Percentiles rank a stretch among this genome's conserved stretches.
Evolutionary conservation across 2,888 invertebrate genomes (phyloP).

Genomic region (Taenaris catops): DNA sequence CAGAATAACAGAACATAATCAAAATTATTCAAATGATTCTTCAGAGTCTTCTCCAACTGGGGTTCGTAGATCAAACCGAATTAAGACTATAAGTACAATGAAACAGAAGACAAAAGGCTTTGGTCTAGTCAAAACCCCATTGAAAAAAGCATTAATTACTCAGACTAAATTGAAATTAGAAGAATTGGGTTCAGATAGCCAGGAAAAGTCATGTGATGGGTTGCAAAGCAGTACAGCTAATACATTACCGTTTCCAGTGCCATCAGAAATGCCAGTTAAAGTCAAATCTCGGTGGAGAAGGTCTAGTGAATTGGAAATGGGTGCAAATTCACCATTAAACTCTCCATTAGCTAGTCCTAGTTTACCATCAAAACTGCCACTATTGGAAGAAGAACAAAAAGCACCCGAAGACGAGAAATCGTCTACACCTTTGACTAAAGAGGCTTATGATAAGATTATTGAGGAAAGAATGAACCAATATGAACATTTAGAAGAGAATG

Average conservation of each 20-base stretch:
- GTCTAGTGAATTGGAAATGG: constrained; percentile 87
- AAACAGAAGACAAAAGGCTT: constrained; percentile 84
- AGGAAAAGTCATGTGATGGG: constrained; percentile 49
- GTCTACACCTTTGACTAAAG: constrained; percentile 45
- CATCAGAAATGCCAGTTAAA: constrained; percentile 85
- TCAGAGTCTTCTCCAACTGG: constrained; percentile 72
- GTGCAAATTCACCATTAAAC: constrained; percentile 56
- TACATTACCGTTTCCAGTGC: constrained; percentile 63
- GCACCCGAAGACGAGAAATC: constrained; percentile 34
- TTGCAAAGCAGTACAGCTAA: constrained; percentile 44
- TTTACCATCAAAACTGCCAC: constrained; percentile 44
- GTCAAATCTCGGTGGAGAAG: constrained; percentile 89
- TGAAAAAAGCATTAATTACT: constrained; percentile 68
- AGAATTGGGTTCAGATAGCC: constrained; percentile 80
- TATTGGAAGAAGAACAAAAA: constrained; percentile 39
- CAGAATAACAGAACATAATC: constrained; percentile 51
- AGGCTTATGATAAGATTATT: constrained; percentile 70
- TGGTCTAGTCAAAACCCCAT: constrained; percentile 80
- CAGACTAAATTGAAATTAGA: constrained; percentile 77
- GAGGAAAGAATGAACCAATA: constrained; percentile 85
- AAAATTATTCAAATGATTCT: constrained; percentile 61
- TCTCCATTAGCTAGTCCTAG: constrained; percentile 62
- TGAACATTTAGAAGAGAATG: constrained; percentile 90
- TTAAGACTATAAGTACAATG: constrained; percentile 85
- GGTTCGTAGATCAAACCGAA: constrained; percentile 87